Evolutionary conservation across 37 sponge, comb jelly and placozoan species (phyloP).

Genomic region (Mnemiopsis leidyi): DNA sequence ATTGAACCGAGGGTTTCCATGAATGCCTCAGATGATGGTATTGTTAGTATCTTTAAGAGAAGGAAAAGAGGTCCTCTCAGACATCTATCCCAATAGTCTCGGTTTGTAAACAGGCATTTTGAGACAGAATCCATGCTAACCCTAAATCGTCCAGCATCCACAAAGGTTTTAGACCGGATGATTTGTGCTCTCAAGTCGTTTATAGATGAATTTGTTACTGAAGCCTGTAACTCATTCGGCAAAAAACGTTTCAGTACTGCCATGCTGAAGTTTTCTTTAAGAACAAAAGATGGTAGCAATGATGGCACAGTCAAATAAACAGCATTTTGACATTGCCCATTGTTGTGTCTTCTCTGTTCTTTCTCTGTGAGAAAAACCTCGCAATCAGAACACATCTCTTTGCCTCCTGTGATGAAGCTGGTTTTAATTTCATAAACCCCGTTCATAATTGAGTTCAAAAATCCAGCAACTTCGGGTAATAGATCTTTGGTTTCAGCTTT

Average conservation of each 20-base stretch:
- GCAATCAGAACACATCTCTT: not conserved
- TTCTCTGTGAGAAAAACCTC: not conserved
- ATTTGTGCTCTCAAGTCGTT: not conserved
- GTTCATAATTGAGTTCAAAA: not conserved
- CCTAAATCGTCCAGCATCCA: not conserved
- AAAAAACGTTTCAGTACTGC: not conserved
- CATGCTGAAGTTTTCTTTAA: not conserved
- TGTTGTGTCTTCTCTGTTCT: not conserved
- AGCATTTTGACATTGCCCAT: not conserved
- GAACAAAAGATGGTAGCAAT: not conserved
- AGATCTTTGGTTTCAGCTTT: not conserved
- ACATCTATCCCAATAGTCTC: not conserved
- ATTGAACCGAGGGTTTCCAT: not conserved
- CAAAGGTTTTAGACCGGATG: not conserved
- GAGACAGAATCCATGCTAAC: not conserved
- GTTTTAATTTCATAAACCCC: not conserved
- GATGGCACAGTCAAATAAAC: not conserved
- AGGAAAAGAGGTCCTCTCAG: not conserved
- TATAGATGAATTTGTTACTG: not conserved
- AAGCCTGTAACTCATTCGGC: not conserved
- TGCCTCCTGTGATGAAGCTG: not conserved
- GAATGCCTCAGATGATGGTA: constrained; percentile 1
- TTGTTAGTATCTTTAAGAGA: not conserved
- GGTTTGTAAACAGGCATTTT: not conserved
- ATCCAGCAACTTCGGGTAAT: not conserved